Conservation (phyloP, 2,113 vertebrate genomes). For the Echinops telfairi region DNA sequence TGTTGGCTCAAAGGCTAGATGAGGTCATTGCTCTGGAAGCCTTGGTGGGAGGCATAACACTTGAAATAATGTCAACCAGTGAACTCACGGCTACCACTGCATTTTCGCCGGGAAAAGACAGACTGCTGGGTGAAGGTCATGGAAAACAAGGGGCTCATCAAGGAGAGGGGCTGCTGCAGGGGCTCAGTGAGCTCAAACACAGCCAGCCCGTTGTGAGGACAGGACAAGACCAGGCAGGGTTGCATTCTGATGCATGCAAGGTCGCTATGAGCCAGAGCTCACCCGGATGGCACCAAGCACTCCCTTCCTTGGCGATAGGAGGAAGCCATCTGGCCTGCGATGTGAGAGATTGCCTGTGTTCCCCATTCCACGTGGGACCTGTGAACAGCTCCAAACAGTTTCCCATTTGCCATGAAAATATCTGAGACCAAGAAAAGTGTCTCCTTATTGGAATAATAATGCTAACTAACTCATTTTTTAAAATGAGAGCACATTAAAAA, state of each 20-base stretch:
- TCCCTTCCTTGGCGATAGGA: constrained; percentile 11
- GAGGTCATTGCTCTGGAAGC: neutral
- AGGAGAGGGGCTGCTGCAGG: neutral
- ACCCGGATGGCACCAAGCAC: neutral
- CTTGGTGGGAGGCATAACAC: neutral
- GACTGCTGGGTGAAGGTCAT: neutral
- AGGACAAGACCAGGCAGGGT: neutral
- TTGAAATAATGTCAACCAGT: neutral
- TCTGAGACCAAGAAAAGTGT: neutral
- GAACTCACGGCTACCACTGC: neutral
- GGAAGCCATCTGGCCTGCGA: neutral
- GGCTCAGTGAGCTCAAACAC: neutral
- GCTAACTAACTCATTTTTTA: neutral
- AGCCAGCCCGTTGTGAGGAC: neutral
- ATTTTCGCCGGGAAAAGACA: neutral
- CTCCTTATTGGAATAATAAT: neutral
- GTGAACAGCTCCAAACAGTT: neutral
- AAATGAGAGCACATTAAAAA: neutral
- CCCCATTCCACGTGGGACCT: neutral
- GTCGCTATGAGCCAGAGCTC: neutral
- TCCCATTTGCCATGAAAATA: neutral
- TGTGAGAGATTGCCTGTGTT: neutral
- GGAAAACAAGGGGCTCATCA: neutral
- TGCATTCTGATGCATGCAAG: too few relatives aligned
- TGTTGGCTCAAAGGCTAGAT: neutral